These are phyloP conservation scores for Chlamydotis undulata DNA, from an alignment of 2,113 vertebrate species.

Conservation along the genomic window DNA sequence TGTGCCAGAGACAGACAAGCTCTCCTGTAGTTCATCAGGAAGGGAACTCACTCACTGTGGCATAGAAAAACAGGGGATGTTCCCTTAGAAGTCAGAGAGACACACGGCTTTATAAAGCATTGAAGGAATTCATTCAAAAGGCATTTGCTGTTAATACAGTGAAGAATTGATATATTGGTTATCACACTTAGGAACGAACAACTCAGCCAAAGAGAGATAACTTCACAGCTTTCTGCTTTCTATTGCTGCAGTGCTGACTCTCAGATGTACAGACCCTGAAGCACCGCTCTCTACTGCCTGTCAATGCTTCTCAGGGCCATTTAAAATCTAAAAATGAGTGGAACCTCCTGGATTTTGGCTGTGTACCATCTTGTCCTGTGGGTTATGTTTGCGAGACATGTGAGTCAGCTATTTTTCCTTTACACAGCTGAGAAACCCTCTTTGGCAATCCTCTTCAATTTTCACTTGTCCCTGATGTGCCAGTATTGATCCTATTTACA, in stretches of 20 bases:
- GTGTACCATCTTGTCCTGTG: background rate
- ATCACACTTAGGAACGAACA: background rate
- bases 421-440: background rate
- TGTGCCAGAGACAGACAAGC: background rate
- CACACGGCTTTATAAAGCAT: background rate
- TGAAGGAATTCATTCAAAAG: background rate
- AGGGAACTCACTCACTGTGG: background rate
- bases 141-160: background rate
- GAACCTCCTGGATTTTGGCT: background rate
- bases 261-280: background rate
- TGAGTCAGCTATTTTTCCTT: background rate
- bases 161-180: background rate
- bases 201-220: background rate
- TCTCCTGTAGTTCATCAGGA: background rate
- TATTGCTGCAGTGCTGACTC: background rate
- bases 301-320: background rate
- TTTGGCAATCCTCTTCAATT: background rate
- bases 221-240: background rate
- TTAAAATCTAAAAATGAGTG: background rate
- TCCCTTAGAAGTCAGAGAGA: background rate
- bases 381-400: accelerated
- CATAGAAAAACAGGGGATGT: background rate
- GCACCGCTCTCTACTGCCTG: background rate
- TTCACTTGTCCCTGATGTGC: background rate
- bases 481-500: background rate